A percentile compares a stretch with the other conserved stretches of the same genome.
These are phyloP conservation scores for Peromyscus californicus DNA, from an alignment of 2,113 vertebrate species.

Conservation along the genomic window DNA sequence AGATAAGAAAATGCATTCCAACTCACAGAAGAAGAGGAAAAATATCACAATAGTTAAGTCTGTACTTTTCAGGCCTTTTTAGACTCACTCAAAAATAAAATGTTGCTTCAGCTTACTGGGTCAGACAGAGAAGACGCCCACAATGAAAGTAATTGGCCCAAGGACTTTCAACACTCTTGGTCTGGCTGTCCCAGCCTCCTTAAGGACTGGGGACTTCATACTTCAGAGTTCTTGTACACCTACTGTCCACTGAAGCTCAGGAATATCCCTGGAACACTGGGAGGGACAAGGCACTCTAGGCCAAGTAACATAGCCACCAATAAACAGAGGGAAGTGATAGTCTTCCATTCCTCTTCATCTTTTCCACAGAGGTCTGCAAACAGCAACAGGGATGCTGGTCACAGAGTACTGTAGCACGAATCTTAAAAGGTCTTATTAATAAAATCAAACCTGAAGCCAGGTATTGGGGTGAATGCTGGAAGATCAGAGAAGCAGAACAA, in stretches of 20 bases:
- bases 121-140: neutral
- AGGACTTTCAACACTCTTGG: neutral
- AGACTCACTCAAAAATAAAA: neutral
- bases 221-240: neutral
- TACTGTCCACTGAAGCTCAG: neutral
- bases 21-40: neutral
- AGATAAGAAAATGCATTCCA: neutral
- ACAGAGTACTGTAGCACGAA: too few species aligned
- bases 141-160: neutral
- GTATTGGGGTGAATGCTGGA: too few species aligned
- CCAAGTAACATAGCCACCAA: too few species aligned
- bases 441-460: too few species aligned
- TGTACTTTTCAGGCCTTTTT: neutral
- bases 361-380: neutral
- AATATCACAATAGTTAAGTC: neutral
- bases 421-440: too few species aligned
- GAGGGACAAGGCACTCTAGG: neutral
- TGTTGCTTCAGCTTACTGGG: neutral
- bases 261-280: rapidly evolving
- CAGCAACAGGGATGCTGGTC: neutral
- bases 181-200: neutral
- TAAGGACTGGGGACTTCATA: neutral
- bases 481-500: too few species aligned
- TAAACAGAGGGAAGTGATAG: neutral
- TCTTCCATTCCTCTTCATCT: neutral